Conservation (phyloP, 2,113 vertebrate species). For the Bujurquina vittata region DNA sequence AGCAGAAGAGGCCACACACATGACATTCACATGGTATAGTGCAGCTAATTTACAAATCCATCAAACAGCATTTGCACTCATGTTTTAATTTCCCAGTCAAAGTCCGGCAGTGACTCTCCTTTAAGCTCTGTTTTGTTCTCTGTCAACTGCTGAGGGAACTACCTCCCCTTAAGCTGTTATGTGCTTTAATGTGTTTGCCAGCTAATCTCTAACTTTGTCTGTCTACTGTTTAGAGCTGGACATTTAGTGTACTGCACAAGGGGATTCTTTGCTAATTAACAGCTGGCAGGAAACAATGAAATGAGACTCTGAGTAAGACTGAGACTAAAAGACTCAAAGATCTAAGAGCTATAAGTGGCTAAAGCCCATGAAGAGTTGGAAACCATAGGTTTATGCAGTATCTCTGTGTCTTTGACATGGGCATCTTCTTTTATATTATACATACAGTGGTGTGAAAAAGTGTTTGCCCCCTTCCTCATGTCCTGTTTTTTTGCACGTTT, state of each 20-base stretch:
- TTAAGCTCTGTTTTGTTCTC: neutral
- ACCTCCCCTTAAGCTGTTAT: neutral
- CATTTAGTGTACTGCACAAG: neutral
- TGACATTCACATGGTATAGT: neutral
- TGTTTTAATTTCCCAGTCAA: neutral
- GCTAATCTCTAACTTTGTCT: neutral
- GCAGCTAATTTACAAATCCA: neutral
- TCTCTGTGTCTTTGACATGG: neutral
- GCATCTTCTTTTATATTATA: neutral
- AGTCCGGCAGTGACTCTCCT: neutral
- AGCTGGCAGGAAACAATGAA: neutral
- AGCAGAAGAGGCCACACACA: neutral
- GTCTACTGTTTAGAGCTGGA: neutral
- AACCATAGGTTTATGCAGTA: neutral
- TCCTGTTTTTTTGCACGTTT: too few species aligned
- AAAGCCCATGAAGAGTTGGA: neutral
- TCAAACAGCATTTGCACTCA: neutral
- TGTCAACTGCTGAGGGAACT: neutral
- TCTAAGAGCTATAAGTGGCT: neutral
- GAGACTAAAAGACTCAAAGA: neutral
- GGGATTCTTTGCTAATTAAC: slow-evolving; percentile 3
- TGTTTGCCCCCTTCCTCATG: too few species aligned
- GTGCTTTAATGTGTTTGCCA: neutral
- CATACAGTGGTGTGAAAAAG: too few species aligned
- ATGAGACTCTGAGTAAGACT: neutral